Conservation (phyloP, 2,888 invertebrate genomes). For the Meteorus cinctellus region DNA sequence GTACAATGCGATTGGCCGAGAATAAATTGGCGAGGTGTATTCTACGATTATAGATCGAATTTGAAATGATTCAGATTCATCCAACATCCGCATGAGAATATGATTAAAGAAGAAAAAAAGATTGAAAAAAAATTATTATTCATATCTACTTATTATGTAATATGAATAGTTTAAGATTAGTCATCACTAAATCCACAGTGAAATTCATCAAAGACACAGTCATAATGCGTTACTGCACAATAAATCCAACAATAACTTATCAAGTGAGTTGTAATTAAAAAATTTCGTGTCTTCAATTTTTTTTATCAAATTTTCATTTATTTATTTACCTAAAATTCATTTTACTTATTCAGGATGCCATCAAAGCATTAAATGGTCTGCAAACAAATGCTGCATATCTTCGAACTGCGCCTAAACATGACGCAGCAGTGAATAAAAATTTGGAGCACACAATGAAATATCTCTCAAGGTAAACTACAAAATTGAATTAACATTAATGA, state of each 20-base stretch:
- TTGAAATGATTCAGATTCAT: not conserved
- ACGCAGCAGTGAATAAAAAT: slow-evolving; percentile 59
- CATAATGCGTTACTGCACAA: not conserved
- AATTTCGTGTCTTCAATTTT: not conserved
- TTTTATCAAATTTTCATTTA: not conserved
- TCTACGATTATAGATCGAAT: too few species aligned
- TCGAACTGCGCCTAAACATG: slow-evolving; percentile 59
- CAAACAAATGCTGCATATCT: slow-evolving; percentile 83
- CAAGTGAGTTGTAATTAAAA: not conserved
- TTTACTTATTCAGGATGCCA: slow-evolving; percentile 78
- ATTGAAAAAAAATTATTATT: not conserved
- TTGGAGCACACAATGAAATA: slow-evolving; percentile 77
- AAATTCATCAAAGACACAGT: not conserved
- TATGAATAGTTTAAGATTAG: not conserved
- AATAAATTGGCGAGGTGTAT: too few species aligned
- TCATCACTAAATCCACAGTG: not conserved
- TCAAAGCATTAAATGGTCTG: slow-evolving; percentile 80
- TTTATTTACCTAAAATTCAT: not conserved
- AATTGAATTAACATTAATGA: slow-evolving; percentile 19
- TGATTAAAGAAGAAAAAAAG: not conserved
- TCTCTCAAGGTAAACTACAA: slow-evolving; percentile 71
- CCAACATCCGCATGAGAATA: not conserved
- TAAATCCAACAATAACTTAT: not conserved
- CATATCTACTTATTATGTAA: slow-evolving; percentile 3
- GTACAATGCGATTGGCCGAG: too few species aligned